Base-by-base conservation (phyloP, 2,797 vertebrate genomes). In the Urophycis tenuis region DNA sequence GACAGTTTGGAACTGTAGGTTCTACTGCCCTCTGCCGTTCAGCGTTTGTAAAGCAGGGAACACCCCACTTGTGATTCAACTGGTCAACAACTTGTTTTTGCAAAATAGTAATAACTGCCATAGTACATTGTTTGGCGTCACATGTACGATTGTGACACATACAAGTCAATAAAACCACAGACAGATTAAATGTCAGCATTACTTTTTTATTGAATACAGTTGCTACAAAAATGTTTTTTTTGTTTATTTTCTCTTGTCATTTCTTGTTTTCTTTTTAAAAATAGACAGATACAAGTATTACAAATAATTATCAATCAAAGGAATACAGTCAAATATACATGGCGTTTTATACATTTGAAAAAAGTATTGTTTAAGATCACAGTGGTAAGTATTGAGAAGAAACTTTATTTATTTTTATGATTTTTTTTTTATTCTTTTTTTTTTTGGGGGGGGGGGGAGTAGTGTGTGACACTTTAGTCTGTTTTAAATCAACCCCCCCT, bases 231-330 rank as follows among this genome's bases (percentile, higher is more conserved):
- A 71, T 14, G 77, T 72, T 75, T 79, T 64, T 80, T 76, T 67
- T 49, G 39, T n/a, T 29, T 71, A 19, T 70, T 74, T 30, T 35
- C 22, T 45, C 74, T 78, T 53, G 53, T 30, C 72, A 70, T 80
- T 31, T 79, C 81, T 30, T 70, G 70, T 80, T 77, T 77, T 80
- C 74, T 85, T 81, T 83, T 84, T 81, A 80, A 87, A 87, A 87
- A 87, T 86, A 87, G 86, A 87, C 82, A 77, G 78, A 85, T 84
- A 81, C 82, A 83, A 87, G 80, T 87, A 88, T 85, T 84, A 83
- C 83, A 88, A 84, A 87, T 86, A 77, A 80, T 81, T 80, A 79
- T 87, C 80, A 81, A 86, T 84, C 82, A 89, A 84, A 85, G 81
- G 85, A 80, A 84, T 85, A 85, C 83, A 83, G 83, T 76, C 64